phyloP scores from a whole-genome alignment of 2,113 vertebrate species.

The Cephalopholis sonnerati region DNA sequence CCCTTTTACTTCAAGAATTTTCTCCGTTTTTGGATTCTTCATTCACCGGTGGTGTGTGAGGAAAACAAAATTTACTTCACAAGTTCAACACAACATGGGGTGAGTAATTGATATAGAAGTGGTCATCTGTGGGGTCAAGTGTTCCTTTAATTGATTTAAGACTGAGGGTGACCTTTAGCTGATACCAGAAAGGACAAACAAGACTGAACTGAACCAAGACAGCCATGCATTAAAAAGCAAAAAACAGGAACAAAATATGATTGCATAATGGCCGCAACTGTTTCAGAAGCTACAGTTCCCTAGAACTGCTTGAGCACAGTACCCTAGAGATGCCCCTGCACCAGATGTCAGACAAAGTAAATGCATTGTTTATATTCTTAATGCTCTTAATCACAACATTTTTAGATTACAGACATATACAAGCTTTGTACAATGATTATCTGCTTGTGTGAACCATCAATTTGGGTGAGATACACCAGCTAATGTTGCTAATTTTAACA shows the following conservation, averaged over 20 bases:
- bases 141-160: background rate
- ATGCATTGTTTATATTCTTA: too few species aligned
- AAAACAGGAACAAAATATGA: background rate
- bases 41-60: too few species aligned
- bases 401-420: background rate
- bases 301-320: too few species aligned
- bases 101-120: too few species aligned
- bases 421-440: background rate
- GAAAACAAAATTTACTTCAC: too few species aligned
- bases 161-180: background rate
- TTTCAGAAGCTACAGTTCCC: background rate
- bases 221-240: background rate
- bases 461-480: background rate
- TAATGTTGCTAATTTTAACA: background rate
- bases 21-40: too few species aligned
- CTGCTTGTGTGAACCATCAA: background rate
- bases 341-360: too few species aligned
- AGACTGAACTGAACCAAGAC: background rate
- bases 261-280: background rate
- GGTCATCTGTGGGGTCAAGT: too few species aligned
- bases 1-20: too few species aligned
- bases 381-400: too few species aligned
- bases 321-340: too few species aligned
- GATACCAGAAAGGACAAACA: background rate
- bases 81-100: too few species aligned